Conservation (phyloP, 1,140 invertebrate genomes). For the Dendroctonus valens region DNA sequence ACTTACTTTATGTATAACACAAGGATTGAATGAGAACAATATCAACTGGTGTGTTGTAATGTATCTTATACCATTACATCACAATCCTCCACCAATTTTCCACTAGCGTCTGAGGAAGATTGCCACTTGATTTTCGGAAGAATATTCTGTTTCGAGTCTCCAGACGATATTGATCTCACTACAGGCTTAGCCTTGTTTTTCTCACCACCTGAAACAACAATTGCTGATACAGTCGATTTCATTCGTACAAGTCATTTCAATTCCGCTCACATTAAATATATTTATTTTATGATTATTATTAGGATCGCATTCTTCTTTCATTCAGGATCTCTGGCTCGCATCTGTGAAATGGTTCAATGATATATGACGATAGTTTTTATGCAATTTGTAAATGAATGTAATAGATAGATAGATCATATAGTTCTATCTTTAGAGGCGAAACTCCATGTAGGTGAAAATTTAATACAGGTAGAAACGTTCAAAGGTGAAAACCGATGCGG, state of each 20-base stretch:
- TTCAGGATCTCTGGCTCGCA: too few relatives aligned
- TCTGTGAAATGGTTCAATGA: too few relatives aligned
- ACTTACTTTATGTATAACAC: background rate
- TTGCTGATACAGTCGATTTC: background rate
- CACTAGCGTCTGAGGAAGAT: conserved; percentile 45
- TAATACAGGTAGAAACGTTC: too few relatives aligned
- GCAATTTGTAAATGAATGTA: too few relatives aligned
- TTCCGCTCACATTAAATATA: too few relatives aligned
- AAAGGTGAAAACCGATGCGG: too few relatives aligned
- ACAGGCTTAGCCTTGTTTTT: conserved; percentile 41
- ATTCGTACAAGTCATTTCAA: background rate
- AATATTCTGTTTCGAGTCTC: conserved; percentile 36
- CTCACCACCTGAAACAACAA: conserved; percentile 23
- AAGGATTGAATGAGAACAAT: conserved; percentile 3
- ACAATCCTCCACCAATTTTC: conserved; percentile 45
- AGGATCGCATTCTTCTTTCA: too few relatives aligned
- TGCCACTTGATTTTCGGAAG: conserved; percentile 46
- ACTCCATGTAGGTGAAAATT: too few relatives aligned
- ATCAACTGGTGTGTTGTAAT: background rate
- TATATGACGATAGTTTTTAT: too few relatives aligned
- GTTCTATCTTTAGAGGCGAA: too few relatives aligned
- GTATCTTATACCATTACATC: conserved; percentile 48
- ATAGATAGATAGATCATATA: too few relatives aligned
- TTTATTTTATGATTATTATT: too few relatives aligned
- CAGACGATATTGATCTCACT: conserved; percentile 45